phyloP scores from a whole-genome alignment of 2,113 vertebrate genomes.

The Myxocyprinus asiaticus region DNA sequence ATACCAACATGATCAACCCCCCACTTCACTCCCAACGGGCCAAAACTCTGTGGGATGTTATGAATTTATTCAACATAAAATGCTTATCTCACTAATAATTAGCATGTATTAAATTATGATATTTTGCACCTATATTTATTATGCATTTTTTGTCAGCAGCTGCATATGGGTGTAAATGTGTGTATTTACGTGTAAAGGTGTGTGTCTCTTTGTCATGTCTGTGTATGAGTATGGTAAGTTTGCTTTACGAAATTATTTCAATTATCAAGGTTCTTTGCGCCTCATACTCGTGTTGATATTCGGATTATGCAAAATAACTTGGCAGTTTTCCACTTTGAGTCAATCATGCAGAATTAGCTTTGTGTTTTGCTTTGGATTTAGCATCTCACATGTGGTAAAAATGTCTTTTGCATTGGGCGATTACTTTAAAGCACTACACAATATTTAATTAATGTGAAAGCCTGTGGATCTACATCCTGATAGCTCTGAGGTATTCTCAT shows the following conservation, averaged over 20 bases:
- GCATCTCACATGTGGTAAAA: conserved; percentile 39
- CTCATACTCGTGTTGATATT: conserved; percentile 56
- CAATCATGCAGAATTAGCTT: conserved; percentile 60
- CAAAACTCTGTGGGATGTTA: conserved; percentile 13
- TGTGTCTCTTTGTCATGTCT: conserved; percentile 33
- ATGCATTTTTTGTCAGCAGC: background rate
- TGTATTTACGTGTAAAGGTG: background rate
- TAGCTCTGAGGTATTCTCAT: background rate
- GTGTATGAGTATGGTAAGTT: conserved; percentile 51
- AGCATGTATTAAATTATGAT: conserved; percentile 2
- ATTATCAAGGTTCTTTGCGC: conserved; percentile 48
- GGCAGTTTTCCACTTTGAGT: conserved; percentile 57
- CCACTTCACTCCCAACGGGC: background rate
- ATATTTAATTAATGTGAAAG: conserved; percentile 20
- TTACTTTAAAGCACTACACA: background rate
- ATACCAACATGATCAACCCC: too few relatives aligned
- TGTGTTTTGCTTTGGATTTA: conserved; percentile 53
- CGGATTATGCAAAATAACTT: conserved; percentile 64
- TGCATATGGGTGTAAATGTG: background rate
- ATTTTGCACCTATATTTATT: background rate
- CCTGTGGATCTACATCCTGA: background rate
- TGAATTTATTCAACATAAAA: conserved; percentile 36
- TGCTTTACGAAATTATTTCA: conserved; percentile 60
- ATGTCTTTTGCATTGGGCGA: conserved; percentile 16
- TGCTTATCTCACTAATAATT: conserved; percentile 18